Evolutionary conservation across 2,113 vertebrate genomes (phyloP).

Genomic region (Leptosomus discolor): DNA sequence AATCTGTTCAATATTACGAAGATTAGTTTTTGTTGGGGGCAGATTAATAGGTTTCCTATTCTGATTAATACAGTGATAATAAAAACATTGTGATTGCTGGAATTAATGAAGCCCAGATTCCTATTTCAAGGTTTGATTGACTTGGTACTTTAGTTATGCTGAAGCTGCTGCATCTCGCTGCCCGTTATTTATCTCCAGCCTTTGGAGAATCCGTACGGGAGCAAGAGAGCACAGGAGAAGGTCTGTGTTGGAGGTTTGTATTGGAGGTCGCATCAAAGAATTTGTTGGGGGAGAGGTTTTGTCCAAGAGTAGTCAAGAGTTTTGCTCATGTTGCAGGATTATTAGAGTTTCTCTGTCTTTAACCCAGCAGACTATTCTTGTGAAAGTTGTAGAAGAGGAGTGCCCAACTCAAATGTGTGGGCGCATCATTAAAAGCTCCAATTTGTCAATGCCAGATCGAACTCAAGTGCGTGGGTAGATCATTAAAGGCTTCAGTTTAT

Average conservation of each 20-base stretch:
- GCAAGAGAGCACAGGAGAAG: not conserved
- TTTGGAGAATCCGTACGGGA: not conserved
- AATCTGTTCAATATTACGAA: conserved; percentile 35
- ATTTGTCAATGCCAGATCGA: conserved; percentile 69
- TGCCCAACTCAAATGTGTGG: conserved; percentile 46
- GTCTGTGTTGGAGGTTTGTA: not conserved
- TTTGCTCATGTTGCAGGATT: not conserved
- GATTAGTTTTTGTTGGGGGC: conserved; percentile 59
- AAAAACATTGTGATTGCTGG: conserved; percentile 55
- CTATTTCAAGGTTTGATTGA: conserved; percentile 52
- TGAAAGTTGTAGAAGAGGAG: conserved; percentile 37
- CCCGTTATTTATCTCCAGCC: not conserved
- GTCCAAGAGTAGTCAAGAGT: not conserved
- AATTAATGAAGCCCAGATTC: conserved; percentile 60
- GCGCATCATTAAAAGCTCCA: conserved; percentile 56
- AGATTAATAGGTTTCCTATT: conserved; percentile 62
- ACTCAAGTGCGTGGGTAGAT: conserved; percentile 54
- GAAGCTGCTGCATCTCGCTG: conserved; percentile 6
- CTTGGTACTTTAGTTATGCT: conserved; percentile 13
- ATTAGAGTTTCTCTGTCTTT: not conserved
- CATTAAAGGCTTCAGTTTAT: conserved; percentile 62
- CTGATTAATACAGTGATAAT: conserved; percentile 61
- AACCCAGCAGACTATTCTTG: conserved; percentile 38
- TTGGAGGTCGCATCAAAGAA: not conserved
- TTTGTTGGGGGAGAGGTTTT: not conserved